Evolutionary conservation across 2,888 invertebrate genomes (phyloP), one percentile per base, ranked within the genome.

Genomic region (Caradrina clavipalpis): DNA sequence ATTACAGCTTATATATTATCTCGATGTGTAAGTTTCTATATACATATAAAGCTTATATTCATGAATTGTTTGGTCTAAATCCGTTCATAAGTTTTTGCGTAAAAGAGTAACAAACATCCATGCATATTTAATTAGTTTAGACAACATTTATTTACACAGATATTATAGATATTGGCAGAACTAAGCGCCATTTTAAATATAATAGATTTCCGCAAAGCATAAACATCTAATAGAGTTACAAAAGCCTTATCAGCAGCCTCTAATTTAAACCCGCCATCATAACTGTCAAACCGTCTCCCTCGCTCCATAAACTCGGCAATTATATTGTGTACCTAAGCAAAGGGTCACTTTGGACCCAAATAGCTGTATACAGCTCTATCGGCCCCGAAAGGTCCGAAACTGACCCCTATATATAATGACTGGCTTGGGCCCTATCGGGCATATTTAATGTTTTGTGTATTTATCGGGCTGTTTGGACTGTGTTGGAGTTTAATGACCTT

Each of bases 331-430:
- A 59, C 58, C 61, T 39, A 51, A 51, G 21, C 26, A 15, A 69
- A 50, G 59, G 75, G 67, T 55, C 61, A 67, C n/a, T 69, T 77
- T 67, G 69, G 15, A 8, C 21, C 64, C 60, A 59, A 72, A 81
- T 72, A 64, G 50, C 62, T 54, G 15, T 58, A 45, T 55, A 57
- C 67, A 53, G 42, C 59, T 79, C 39, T 59, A 69, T 49, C 22
- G 22, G n/a, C 13, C 56, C 62, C 21, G 0, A 11, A 67, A 50
- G 59, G 39, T 35, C 31, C n/a, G 15, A 51, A 58, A 57, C 57
- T 67, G 64, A 61, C 66, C 76, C 53, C 22, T 50, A 59, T 77
- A 39, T 50, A 50, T 75, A 65, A 81, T 73, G 63, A 49, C 45
- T 7, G 21, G 39, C 4, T 17, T 17, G 6, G 17, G 17, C 17